A percentile compares a stretch with the other conserved stretches of the same genome.
These are phyloP conservation scores for Ichneumoninae sp. DNA, from an alignment of 2,888 invertebrate genomes.

Conservation along the genomic window DNA sequence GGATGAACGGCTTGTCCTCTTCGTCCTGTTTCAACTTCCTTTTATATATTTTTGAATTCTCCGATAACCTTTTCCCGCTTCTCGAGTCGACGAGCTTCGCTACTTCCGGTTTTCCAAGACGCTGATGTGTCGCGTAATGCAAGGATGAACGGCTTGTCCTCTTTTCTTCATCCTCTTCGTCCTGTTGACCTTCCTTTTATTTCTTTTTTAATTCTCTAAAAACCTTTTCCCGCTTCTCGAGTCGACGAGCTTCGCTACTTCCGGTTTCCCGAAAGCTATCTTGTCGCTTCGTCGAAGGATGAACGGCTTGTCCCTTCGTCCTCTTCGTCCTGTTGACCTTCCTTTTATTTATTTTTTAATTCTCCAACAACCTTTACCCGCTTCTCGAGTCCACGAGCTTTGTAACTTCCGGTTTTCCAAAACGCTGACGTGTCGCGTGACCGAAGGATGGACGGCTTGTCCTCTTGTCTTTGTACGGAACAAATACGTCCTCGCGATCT, in stretches of 20 bases:
- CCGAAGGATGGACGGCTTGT: too few relatives aligned
- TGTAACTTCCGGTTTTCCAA: too few relatives aligned
- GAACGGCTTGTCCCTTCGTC: neutral
- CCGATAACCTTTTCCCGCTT: neutral
- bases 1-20: too few relatives aligned
- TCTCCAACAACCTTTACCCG: neutral
- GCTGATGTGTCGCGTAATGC: too few relatives aligned
- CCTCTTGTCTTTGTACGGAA: neutral
- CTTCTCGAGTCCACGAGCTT: neutral
- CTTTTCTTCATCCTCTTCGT: neutral
- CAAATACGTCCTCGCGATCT: neutral
- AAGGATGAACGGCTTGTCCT: too few relatives aligned
- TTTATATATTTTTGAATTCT: too few relatives aligned
- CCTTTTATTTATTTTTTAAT: neutral
- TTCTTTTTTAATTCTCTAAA: neutral
- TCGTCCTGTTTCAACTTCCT: too few relatives aligned
- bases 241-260: neutral
- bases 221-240: neutral
- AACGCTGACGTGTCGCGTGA: too few relatives aligned
- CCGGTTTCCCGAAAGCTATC: neutral
- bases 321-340: neutral
- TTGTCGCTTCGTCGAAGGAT: too few relatives aligned
- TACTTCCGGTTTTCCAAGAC: too few relatives aligned
- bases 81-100: neutral
- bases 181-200: neutral